Evolutionary conservation across 92 coral and sea anemone species (phyloP).

Genomic region (Porites rus): DNA sequence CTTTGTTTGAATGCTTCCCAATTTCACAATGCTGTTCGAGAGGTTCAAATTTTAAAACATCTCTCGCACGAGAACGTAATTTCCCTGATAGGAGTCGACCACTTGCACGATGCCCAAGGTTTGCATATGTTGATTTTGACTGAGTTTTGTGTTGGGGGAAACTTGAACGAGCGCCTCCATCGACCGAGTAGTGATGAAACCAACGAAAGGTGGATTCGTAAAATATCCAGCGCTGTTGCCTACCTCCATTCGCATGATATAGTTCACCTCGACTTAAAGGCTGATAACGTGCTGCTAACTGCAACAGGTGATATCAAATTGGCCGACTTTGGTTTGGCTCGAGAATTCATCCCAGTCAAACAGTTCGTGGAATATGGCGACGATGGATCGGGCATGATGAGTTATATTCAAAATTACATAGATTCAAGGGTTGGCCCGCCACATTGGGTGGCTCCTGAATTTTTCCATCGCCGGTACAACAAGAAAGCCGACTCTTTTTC

Average conservation of each 20-base stretch:
- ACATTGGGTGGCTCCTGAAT: conserved; percentile 74
- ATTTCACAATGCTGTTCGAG: conserved; percentile 39
- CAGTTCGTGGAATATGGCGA: conserved; percentile 3
- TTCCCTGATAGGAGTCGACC: conserved; percentile 29
- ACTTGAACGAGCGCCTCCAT: conserved; percentile 62
- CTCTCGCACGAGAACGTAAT: conserved; percentile 62
- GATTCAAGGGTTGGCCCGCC: conserved; percentile 45
- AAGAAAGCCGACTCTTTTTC: conserved; percentile 74
- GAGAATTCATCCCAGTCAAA: conserved; percentile 41
- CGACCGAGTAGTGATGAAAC: conserved; percentile 46
- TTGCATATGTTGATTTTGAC: conserved; percentile 55
- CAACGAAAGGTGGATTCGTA: conserved; percentile 76
- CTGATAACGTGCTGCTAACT: conserved; percentile 77
- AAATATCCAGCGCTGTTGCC: conserved; percentile 56
- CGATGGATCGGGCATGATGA: not conserved
- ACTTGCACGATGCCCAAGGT: not conserved
- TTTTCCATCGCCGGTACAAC: conserved; percentile 48
- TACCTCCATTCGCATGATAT: conserved; percentile 48
- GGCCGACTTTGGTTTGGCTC: conserved; percentile 83
- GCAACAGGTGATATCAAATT: conserved; percentile 66
- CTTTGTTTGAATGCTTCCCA: conserved; percentile 38
- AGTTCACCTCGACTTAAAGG: conserved; percentile 74
- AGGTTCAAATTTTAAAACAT: conserved; percentile 46
- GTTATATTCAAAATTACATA: conserved; percentile 49
- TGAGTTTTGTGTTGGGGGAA: conserved; percentile 82